Conservation (phyloP, 2,888 invertebrate genomes). For the Cremastinae sp. region DNA sequence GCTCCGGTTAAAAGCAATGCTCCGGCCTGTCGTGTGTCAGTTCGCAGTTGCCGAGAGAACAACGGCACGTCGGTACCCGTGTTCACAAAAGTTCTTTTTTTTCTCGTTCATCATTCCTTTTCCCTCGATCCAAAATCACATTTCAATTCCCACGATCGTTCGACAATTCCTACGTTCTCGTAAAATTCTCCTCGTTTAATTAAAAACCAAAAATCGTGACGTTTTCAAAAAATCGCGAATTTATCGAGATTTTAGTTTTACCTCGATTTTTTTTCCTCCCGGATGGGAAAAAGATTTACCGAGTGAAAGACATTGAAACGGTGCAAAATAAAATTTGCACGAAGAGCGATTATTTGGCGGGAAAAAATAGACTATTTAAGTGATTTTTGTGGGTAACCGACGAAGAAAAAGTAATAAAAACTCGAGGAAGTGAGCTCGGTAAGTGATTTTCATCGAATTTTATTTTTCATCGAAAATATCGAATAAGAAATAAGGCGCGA, state of each 20-base stretch:
- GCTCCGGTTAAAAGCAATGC: constrained; percentile 79
- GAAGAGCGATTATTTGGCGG: not conserved
- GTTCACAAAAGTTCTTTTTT: constrained; percentile 45
- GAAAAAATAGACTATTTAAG: constrained; percentile 49
- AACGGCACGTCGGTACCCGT: constrained; percentile 67
- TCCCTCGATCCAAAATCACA: not conserved
- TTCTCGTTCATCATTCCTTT: constrained; percentile 31
- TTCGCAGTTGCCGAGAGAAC: constrained; percentile 69
- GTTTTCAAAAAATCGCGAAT: no score
- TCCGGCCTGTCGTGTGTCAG: constrained; percentile 74
- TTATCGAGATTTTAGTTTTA: no score
- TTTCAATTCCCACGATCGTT: constrained; percentile 22
- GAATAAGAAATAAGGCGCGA: not conserved
- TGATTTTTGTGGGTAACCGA: constrained; percentile 41
- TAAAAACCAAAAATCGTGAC: no score
- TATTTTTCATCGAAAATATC: not conserved
- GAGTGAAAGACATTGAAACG: no score
- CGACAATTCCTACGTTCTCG: not conserved
- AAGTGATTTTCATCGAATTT: constrained; percentile 39
- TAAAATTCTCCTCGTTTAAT: no score
- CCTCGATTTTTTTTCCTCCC: not conserved
- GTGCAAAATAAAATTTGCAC: not conserved
- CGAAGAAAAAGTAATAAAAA: not conserved
- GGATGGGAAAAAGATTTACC: no score
- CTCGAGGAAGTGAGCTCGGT: constrained; percentile 50